phyloP scores from a whole-genome alignment of 2,113 vertebrate species.

The Ondatra zibethicus region DNA sequence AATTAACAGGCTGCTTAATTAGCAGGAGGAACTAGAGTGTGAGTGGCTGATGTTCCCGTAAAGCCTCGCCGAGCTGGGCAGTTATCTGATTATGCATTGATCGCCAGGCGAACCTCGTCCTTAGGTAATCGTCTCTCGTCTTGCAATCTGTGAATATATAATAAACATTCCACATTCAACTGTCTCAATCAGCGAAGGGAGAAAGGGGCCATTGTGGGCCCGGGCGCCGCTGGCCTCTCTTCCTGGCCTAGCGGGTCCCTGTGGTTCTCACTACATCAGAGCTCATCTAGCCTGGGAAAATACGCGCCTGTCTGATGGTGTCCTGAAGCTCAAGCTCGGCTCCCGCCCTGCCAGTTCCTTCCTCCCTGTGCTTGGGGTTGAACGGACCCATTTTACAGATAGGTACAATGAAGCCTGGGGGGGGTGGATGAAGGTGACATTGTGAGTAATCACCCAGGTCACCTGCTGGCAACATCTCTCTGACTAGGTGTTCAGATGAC shows the following conservation, averaged over 20 bases:
- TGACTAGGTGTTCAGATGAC: rapidly evolving
- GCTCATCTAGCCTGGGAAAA: slow-evolving; percentile 52
- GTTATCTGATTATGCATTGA: slow-evolving; percentile 92
- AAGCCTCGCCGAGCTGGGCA: slow-evolving; percentile 87
- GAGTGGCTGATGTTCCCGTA: slow-evolving; percentile 91
- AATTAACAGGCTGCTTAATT: slow-evolving; percentile 99
- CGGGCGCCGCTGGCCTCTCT: slow-evolving; percentile 19
- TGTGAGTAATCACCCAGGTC: background rate
- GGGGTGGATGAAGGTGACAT: rapidly evolving
- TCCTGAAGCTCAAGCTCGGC: background rate
- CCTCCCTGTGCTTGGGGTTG: background rate
- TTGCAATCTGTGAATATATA: slow-evolving; percentile 86
- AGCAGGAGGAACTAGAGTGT: slow-evolving; percentile 92
- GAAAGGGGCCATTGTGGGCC: slow-evolving; percentile 80
- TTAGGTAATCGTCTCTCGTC: slow-evolving; percentile 86
- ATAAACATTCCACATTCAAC: slow-evolving; percentile 87
- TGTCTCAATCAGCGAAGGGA: slow-evolving; percentile 80
- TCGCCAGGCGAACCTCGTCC: slow-evolving; percentile 85
- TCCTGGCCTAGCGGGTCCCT: slow-evolving; percentile 37
- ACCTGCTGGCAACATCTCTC: rapidly evolving
- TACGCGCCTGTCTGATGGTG: background rate
- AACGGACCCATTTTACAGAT: slow-evolving; percentile 18
- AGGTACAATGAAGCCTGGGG: background rate
- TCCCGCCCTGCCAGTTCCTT: rapidly evolving
- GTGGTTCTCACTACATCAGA: background rate